Percentiles rank a stretch among this genome's conserved stretches.
phyloP scores from a whole-genome alignment of 2,888 invertebrate species.

The Eristalis tenax region DNA sequence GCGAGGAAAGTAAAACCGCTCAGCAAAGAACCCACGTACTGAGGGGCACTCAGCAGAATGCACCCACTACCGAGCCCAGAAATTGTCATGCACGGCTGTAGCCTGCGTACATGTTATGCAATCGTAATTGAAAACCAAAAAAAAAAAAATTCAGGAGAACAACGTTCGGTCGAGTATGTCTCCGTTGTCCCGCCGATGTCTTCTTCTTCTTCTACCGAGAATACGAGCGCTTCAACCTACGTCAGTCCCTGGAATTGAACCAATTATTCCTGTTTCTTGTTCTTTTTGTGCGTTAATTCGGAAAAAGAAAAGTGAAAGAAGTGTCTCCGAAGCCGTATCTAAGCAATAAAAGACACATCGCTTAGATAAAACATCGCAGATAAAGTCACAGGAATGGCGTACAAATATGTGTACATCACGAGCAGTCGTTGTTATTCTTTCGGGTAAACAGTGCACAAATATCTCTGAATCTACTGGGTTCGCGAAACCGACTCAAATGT shows the following conservation, averaged over 20 bases:
- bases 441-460: conserved; percentile 39
- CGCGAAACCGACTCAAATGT: conserved; percentile 42
- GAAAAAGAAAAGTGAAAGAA: conserved; percentile 36
- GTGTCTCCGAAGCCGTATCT: conserved; percentile 18
- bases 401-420: conserved; percentile 32
- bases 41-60: not conserved
- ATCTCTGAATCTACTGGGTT: conserved; percentile 10
- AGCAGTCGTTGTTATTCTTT: conserved; percentile 53
- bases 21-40: conserved; percentile 41
- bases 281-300: not conserved
- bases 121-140: conserved; percentile 1
- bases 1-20: conserved; percentile 30
- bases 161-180: not conserved
- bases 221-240: not conserved
- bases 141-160: not conserved
- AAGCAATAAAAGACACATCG: conserved; percentile 12
- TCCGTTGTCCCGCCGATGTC: not conserved
- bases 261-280: not conserved
- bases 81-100: conserved; percentile 56
- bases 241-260: conserved; percentile 2
- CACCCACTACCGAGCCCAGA: conserved; percentile 47
- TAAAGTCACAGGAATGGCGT: conserved; percentile 2
- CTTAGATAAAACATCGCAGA: conserved; percentile 39
- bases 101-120: conserved; percentile 53
- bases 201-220: conserved; percentile 5